These are phyloP conservation scores for Podarcis raffonei DNA, from an alignment of 2,113 vertebrate genomes.

Conservation along the genomic window DNA sequence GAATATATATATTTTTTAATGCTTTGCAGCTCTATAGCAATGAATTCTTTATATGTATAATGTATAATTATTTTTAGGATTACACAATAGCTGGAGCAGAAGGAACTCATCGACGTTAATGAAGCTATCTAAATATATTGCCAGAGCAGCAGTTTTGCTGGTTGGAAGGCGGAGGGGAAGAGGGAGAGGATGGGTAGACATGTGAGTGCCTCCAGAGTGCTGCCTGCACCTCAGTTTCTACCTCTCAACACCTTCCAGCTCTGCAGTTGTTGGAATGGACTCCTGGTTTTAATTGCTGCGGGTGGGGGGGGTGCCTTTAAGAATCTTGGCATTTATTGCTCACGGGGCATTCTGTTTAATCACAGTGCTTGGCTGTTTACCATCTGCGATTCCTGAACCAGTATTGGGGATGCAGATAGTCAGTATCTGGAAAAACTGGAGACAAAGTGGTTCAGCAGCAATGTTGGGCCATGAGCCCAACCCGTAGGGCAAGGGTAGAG, in stretches of 20 bases:
- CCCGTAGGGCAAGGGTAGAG: no score
- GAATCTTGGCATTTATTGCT: not conserved
- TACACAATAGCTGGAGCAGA: constrained; percentile 44
- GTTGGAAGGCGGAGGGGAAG: accelerated
- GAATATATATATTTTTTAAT: not conserved
- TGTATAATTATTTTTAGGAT: constrained; percentile 49
- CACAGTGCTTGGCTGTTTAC: not conserved
- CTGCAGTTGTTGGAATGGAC: accelerated
- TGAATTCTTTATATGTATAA: not conserved
- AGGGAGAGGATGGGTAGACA: not conserved
- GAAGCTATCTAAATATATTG: constrained; percentile 10
- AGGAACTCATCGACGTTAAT: constrained; percentile 28
- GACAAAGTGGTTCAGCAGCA: no score
- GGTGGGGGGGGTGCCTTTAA: not conserved
- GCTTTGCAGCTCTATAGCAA: constrained; percentile 30
- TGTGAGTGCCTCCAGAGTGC: not conserved
- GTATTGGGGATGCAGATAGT: not conserved
- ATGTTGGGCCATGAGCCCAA: no score
- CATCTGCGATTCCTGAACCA: not conserved
- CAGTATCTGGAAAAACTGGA: no score
- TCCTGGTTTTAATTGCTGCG: not conserved
- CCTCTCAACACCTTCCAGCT: not conserved
- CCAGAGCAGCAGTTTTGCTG: constrained; percentile 29
- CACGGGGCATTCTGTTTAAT: not conserved
- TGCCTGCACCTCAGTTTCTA: not conserved